A percentile compares a stretch with the other conserved stretches of the same genome.
These are phyloP conservation scores for Hippopotamyrus pictus DNA, from an alignment of 2,797 vertebrate species.

Conservation along the genomic window DNA sequence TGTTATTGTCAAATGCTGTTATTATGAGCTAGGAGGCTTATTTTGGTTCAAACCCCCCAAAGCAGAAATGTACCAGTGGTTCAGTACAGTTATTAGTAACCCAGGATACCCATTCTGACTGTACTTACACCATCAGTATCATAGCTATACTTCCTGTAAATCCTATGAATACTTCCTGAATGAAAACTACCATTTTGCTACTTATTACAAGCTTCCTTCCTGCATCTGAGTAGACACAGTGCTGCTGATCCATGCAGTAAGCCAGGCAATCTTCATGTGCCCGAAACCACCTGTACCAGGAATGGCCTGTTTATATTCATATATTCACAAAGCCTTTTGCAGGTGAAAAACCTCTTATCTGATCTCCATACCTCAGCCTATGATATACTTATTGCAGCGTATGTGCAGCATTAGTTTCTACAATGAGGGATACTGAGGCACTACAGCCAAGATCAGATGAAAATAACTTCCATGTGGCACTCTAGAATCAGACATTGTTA, in stretches of 20 bases:
- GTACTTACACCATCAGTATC: neutral
- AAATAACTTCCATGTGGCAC: neutral
- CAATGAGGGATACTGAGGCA: neutral
- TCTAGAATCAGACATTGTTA: neutral
- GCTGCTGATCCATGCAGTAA: neutral
- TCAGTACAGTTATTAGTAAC: neutral
- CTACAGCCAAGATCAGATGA: neutral
- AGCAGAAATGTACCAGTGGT: neutral
- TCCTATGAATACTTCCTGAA: neutral
- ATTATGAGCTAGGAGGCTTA: neutral
- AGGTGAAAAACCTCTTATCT: neutral
- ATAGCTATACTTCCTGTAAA: neutral
- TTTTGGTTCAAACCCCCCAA: neutral
- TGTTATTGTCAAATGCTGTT: neutral
- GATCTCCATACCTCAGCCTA: neutral
- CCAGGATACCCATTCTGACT: neutral
- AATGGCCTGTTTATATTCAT: neutral
- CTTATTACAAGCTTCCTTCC: neutral
- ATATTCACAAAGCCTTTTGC: neutral
- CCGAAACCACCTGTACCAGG: neutral
- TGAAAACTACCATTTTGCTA: neutral
- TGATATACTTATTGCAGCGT: neutral
- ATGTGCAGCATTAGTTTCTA: neutral
- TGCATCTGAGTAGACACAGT: neutral
- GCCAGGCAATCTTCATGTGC: neutral